Evolutionary conservation across 2,113 vertebrate genomes (phyloP).

Genomic region (Anguilla rostrata): DNA sequence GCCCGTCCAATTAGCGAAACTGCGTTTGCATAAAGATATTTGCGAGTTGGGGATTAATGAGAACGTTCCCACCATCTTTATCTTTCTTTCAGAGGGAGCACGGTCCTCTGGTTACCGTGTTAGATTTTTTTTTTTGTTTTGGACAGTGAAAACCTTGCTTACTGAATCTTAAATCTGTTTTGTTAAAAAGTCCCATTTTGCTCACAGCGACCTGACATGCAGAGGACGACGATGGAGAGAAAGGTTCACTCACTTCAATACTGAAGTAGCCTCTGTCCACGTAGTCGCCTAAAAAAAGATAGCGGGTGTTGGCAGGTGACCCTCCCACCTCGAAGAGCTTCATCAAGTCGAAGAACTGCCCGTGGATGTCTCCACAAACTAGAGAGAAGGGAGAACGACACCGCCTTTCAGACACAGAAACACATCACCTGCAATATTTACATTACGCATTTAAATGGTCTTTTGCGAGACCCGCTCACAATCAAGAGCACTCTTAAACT

Average conservation of each 20-base stretch:
- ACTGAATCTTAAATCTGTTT: background rate
- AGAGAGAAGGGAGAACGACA: constrained; percentile 38
- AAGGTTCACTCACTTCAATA: constrained; percentile 87
- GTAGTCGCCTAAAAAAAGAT: constrained; percentile 98
- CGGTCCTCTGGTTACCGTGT: background rate
- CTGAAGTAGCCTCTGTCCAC: constrained; percentile 99
- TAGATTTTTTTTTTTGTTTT: background rate
- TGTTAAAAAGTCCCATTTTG: background rate
- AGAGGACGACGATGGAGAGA: too few species aligned
- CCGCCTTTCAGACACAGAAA: background rate
- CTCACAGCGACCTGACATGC: background rate
- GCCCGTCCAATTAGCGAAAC: background rate
- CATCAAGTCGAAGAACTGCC: constrained; percentile 99
- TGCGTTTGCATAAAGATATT: background rate
- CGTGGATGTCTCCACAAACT: constrained; percentile 98
- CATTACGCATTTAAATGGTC: too few species aligned
- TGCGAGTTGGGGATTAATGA: background rate
- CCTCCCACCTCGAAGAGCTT: constrained; percentile 98
- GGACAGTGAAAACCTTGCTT: background rate
- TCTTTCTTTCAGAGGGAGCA: background rate
- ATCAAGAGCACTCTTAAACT: background rate
- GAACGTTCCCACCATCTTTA: background rate
- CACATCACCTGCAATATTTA: background rate
- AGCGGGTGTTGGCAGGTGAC: constrained; percentile 94
- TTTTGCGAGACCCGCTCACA: background rate